Conservation (phyloP, 2,113 vertebrate genomes). For the Brachyhypopomus occidentalis region DNA sequence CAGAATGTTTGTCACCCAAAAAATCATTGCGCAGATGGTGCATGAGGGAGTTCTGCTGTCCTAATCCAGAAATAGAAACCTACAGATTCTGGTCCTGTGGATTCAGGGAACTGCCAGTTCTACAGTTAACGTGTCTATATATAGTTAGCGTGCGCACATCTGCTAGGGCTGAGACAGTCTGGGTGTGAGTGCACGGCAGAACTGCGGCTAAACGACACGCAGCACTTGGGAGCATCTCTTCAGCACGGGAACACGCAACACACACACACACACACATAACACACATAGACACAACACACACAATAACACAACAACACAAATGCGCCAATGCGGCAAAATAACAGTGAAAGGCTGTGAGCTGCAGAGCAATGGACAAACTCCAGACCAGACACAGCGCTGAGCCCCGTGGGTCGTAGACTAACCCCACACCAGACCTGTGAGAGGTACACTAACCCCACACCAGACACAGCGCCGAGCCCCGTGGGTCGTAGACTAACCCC, state of each 20-base stretch:
- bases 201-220: conserved; percentile 32
- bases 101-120: neutral
- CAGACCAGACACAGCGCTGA: conserved; percentile 47
- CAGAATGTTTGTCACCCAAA: neutral
- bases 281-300: too few relatives aligned
- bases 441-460: conserved; percentile 28
- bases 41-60: too few relatives aligned
- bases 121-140: neutral
- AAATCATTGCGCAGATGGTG: neutral
- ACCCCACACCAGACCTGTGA: neutral
- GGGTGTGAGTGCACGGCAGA: neutral
- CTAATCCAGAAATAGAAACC: neutral
- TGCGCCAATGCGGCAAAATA: too few relatives aligned
- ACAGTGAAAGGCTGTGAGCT: conserved; percentile 25
- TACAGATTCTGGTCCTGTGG: neutral
- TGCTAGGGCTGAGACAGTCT: neutral
- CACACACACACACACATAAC: neutral
- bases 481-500: too few relatives aligned
- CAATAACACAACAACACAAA: too few relatives aligned
- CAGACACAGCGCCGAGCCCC: conserved; percentile 45
- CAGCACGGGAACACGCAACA: conserved; percentile 36
- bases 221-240: conserved; percentile 45
- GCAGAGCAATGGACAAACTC: conserved; percentile 24
- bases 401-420: neutral
- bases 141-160: neutral